Base-by-base conservation (phyloP, 2,888 invertebrate species). In the Cataglyphis rosenhaueri region DNA sequence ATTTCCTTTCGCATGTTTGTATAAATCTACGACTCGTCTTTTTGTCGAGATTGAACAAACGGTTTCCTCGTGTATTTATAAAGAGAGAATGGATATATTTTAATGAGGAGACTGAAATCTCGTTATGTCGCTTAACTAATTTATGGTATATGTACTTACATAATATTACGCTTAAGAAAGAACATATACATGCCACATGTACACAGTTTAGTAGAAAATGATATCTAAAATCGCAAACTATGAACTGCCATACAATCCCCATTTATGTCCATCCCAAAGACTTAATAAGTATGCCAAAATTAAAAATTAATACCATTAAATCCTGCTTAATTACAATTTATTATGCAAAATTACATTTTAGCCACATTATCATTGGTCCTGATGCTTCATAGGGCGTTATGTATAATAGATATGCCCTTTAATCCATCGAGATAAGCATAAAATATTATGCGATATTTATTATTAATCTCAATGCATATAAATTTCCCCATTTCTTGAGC, bases 81-180 rank as follows among this genome's bases (percentile, higher is more conserved):
- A 21, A 38, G 48, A 79, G 35, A 70, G 41, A 70, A 62, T 21
- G 59, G 55, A 64, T 79, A 70, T 79, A 70, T 83, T 79, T 68
- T 61, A 71, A 76, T 41, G 61, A 79, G 66, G 71, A 71, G n/a
- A 38, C 55, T 38, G 21, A 25, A 74, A 61, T 71, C 44, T 38
- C 70, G 62, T 73, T 82, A 82, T 57, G 55, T 48, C 75, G 74
- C 81, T 86, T 88, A 78, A 84, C 68, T 85, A 75, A 88, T 84
- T 87, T 87, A 87, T 35, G 78, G 55, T 78, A 48, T 87, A 79
- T 84, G 88, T 89, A 85, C 86, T 85, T 89, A 86, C 44, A 68
- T 83, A 78, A 85, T 44, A 57, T 82, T 85, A 74, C 68, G 74
- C 73, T 64, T 78, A 81, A 86, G 70, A 64, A 15, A 18, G 9